Evolutionary conservation across 2,888 invertebrate genomes (phyloP), one percentile per base, ranked within the genome.

Genomic region (Apeira syringaria): DNA sequence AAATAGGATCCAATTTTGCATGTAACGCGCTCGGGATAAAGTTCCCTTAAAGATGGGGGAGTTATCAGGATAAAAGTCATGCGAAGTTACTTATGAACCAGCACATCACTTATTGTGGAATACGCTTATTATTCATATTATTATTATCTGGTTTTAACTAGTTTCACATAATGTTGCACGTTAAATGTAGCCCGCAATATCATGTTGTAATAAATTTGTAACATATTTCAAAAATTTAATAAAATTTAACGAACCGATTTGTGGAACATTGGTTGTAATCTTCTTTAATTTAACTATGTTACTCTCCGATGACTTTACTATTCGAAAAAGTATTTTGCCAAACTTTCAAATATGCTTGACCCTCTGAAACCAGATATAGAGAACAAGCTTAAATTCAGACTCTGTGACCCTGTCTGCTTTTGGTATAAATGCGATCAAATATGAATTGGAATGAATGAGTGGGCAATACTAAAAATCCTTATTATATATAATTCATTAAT

Each of bases 311-410:
- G 44, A 29, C 27, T 28, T 37, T 38, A 32, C 34, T 25, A 38
- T 34, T 44, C 38, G 33, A 34, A 38, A 25, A 38, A 11, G 44
- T 44, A 38, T 33, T 33, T 44, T 25, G 37, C 24, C 38, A 44
- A 38, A 26, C 28, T 44, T 34, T 34, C 33, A 38, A 44, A 44
- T 10, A 44, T 38, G 44, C 33, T 38, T 34, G 28, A 11, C 29
- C 44, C 33, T 44, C 44, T 44, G 44, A 38, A 44, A 44, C 29
- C 29, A 44, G 28, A 37, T 36, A 30, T 18, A 43, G 22, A 44
- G 38, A 38, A 38, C 32, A 33, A 37, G 32, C 35, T 37, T 27
- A 35, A 34, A 7, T 34, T 30, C 7, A 2, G 22, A 7, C 24
- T 15, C 7, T 26, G 22, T 27, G n/a, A 17, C 4, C 20, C 6